These are phyloP conservation scores for Alouatta palliata DNA, from an alignment of 2,113 vertebrate genomes.

Conservation along the genomic window DNA sequence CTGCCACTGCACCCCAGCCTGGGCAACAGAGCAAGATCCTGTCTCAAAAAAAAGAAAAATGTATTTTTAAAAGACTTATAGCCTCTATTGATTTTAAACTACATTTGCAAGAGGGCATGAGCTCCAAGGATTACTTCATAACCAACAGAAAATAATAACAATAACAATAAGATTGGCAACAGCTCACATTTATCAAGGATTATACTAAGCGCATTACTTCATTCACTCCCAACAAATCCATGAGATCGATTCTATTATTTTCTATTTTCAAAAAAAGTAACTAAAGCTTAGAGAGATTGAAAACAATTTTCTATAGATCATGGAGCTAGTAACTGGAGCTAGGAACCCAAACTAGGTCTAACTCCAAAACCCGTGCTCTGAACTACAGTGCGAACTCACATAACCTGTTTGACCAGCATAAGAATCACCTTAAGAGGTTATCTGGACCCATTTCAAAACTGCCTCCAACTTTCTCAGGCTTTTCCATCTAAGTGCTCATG, in stretches of 20 bases:
- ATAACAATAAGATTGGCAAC: not conserved
- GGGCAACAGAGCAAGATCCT: too few relatives aligned
- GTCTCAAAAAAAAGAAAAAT: not conserved
- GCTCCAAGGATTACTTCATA: not conserved
- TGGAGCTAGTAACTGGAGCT: not conserved
- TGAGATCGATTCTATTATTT: not conserved
- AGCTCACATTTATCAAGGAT: not conserved
- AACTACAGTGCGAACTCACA: not conserved
- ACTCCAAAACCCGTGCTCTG: not conserved
- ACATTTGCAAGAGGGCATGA: not conserved
- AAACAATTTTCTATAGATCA: not conserved
- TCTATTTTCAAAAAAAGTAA: not conserved
- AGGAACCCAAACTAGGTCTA: not conserved
- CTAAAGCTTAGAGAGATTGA: not conserved
- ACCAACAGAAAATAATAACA: not conserved
- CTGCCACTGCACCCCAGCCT: too few relatives aligned
- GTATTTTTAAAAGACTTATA: not conserved
- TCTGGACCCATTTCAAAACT: not conserved
- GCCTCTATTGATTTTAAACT: not conserved
- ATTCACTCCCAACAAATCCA: not conserved
- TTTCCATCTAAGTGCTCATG: not conserved
- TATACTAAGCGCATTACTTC: not conserved
- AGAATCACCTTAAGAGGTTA: too few relatives aligned
- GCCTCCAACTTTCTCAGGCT: not conserved
- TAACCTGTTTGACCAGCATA: not conserved